Evolutionary conservation across 2,113 vertebrate genomes (phyloP), one percentile per base, ranked within the genome.

Genomic region (Chaetura pelagica): DNA sequence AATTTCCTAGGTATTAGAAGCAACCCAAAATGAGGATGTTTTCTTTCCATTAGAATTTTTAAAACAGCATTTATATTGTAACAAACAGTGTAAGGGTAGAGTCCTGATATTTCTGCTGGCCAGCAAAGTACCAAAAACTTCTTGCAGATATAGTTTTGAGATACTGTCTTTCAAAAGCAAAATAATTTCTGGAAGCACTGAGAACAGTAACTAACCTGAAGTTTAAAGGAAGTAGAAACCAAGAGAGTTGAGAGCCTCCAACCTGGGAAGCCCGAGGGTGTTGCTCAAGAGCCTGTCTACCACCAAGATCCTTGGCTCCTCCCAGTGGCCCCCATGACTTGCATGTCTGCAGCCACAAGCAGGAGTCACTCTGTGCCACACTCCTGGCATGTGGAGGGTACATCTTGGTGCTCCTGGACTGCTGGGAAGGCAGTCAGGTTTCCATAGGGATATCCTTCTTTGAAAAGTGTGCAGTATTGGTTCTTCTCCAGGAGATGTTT

Each of bases 391-490:
- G 0, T 1, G 9, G 27, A 35, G 40, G 0, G 0, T 57, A 52
- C 57, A 20, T 23, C 69, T 32, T 1, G 0, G 21, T 12, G 83
- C 76, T 81, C 52, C 46, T 0, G 4, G 58, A 90, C 90, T 72
- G 92, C 87, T 76, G 93, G 83, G 52, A 78, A 84, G 76, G 76
- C 89, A 76, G 48, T 15, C 86, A 78, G 72, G 91, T 97, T 96
- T 96, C 96, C 94, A 95, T 96, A 87, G 96, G 96, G 66, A 96
- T 93, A 87, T 95, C 69, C 81, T 81, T 8, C 90, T 90, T 75
- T 72, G 64, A 40, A 59, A 81, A 87, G 48, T 35, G 18, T 13
- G 22, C 0, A 11, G 94, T 62, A 76, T 94, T 19, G 0, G 35
- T 79, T 84, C 23, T 68, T 93, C 81, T 79, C 58, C 74, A 76